Percentiles rank a stretch among this genome's conserved stretches.
These are phyloP conservation scores for Hassar affinis DNA, from an alignment of 2,113 vertebrate species.

Conservation along the genomic window DNA sequence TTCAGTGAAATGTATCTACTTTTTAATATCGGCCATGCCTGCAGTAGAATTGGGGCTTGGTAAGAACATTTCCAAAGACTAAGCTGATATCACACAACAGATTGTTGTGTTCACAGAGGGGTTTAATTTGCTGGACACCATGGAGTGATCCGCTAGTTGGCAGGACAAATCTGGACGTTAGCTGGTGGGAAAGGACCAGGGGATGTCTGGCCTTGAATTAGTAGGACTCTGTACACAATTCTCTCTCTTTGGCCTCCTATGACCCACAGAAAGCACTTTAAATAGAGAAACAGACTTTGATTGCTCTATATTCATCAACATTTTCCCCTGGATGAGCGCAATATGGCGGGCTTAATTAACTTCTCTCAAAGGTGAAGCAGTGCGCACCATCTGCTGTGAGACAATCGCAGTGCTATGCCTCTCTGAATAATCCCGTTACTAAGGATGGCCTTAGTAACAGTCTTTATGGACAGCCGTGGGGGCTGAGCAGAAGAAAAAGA, in stretches of 20 bases:
- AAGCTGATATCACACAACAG: constrained; percentile 80
- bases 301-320: constrained; percentile 99
- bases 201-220: constrained; percentile 88
- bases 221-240: constrained; percentile 94
- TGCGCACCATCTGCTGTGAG: constrained; percentile 99
- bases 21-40: not conserved
- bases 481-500: constrained; percentile 51
- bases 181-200: constrained; percentile 84
- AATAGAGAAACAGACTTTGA: constrained; percentile 91
- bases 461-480: constrained; percentile 47
- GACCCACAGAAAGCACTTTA: constrained; percentile 83
- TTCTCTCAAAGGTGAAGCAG: constrained; percentile 99
- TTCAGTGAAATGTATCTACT: not conserved
- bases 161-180: constrained; percentile 83
- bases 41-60: not conserved
- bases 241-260: constrained; percentile 90
- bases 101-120: constrained; percentile 78
- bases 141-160: constrained; percentile 79
- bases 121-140: constrained; percentile 88
- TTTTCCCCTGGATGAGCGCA: constrained; percentile 96
- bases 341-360: constrained; percentile 99
- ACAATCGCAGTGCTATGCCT: constrained; percentile 97
- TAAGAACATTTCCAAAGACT: too few relatives aligned
- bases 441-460: constrained; percentile 57
- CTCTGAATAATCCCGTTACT: constrained; percentile 95